Evolutionary conservation across 2,113 vertebrate species (phyloP), one percentile per base, ranked within the genome.

Genomic region (Bubo scandiacus): DNA sequence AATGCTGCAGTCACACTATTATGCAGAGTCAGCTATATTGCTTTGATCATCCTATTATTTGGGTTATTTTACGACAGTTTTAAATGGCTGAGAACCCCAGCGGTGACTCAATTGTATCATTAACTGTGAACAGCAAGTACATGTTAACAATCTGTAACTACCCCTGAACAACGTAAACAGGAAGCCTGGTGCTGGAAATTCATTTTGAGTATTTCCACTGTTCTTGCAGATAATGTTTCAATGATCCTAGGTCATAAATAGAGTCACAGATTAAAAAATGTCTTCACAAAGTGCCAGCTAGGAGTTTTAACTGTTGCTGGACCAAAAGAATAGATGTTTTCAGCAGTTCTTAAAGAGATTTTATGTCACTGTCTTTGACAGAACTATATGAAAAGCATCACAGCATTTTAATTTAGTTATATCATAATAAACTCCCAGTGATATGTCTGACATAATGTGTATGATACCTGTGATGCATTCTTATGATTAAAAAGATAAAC

Each of bases 1-100:
- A 67, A 75, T 40, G 34, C 57, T 75, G 68, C 86, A 94, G 88
- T 73, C 68, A 45, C 43, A 59, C 61, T 78, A 8, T 15, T 38
- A 12, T 21, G 58, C 62, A 57, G 57, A 88, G 74, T 14, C 4
- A 5, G 55, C 47, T 79, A 19, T 34, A 9, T 12, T 32, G 86
- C 91, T 97, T 96, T 96, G 94, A 93, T 93, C 91, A 81, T 75
- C 57, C 78, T 30, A 17, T 85, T 84, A 87, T 89, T 86, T 89
- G 81, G 85, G 81, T 92, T 86, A 82, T 87, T 83, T 93, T 81
- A 93, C 2, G 2, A 72, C 73, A 77, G 70, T 79, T 88, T 92
- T 82, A 92, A 94, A 81, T 38, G 65, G 70, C 67, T 88, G 79
- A 90, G 90, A 94, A 95, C 29, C 3, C 30, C 32, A 10, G 61